These are phyloP conservation scores for Psilopogon haemacephalus DNA, from an alignment of 2,113 vertebrate species.

Conservation along the genomic window DNA sequence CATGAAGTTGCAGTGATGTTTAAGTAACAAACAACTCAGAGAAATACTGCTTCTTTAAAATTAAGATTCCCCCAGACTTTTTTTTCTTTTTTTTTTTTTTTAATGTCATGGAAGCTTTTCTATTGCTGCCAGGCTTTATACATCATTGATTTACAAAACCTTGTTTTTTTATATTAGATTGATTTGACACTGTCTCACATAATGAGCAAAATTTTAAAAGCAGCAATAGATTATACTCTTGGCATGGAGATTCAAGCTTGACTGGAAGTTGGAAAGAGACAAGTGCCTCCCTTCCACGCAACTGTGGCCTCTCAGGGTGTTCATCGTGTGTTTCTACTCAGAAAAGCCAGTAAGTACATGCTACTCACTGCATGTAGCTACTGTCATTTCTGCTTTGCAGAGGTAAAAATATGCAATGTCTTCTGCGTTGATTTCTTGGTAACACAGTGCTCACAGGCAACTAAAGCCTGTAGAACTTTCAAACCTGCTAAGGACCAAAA, in stretches of 20 bases:
- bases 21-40: neutral
- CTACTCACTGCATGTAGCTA: neutral
- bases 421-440: neutral
- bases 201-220: conserved; percentile 21
- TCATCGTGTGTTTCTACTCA: neutral
- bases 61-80: neutral
- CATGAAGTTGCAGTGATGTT: neutral
- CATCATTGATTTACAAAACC: neutral
- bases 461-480: neutral
- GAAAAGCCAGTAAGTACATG: neutral
- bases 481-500: neutral
- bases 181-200: conserved; percentile 5
- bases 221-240: neutral
- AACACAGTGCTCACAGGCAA: neutral
- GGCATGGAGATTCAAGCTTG: neutral
- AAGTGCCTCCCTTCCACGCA: neutral
- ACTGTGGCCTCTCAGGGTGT: neutral
- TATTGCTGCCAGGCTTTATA: conserved; percentile 5
- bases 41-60: conserved; percentile 32
- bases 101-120: neutral
- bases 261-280: neutral
- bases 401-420: neutral
- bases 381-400: neutral
- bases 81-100: neutral
- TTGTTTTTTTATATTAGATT: conserved; percentile 17